A percentile compares a stretch with the other conserved stretches of the same genome.
Evolutionary conservation across 30 jellyfish, hydroid and myxozoan species (phyloP).

Genomic region (Aurelia coerulea): DNA sequence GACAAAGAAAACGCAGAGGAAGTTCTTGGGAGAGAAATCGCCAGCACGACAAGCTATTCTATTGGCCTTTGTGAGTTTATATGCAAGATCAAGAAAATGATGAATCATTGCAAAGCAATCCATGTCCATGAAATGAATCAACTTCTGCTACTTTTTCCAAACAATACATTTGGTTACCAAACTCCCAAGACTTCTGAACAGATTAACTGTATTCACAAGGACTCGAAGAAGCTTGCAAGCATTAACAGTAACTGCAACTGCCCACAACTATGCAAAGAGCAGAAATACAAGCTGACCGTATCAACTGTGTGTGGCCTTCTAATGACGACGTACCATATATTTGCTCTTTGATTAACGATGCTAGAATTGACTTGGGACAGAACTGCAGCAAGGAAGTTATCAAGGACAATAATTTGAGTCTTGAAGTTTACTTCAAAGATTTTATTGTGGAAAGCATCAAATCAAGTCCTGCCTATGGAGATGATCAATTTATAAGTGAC

Average conservation of each 20-base stretch:
- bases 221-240: neutral
- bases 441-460: conserved; percentile 49
- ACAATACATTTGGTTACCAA: neutral
- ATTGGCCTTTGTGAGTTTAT: neutral
- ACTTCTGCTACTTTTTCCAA: neutral
- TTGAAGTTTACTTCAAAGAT: conserved; percentile 32
- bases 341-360: too few species aligned
- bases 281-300: conserved; percentile 19
- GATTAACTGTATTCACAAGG: neutral
- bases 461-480: conserved; percentile 23
- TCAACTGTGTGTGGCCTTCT: conserved; percentile 43
- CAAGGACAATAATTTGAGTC: conserved; percentile 1
- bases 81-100: neutral
- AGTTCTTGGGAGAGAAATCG: neutral
- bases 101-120: neutral
- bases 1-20: neutral
- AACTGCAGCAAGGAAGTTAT: conserved; percentile 17
- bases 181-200: neutral
- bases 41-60: neutral
- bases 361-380: neutral
- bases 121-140: neutral
- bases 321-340: neutral
- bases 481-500: conserved; percentile 35
- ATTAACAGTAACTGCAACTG: conserved; percentile 9
- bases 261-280: conserved; percentile 39